Conservation (phyloP, 2,797 vertebrate genomes). For the Peromyscus attwateri region DNA sequence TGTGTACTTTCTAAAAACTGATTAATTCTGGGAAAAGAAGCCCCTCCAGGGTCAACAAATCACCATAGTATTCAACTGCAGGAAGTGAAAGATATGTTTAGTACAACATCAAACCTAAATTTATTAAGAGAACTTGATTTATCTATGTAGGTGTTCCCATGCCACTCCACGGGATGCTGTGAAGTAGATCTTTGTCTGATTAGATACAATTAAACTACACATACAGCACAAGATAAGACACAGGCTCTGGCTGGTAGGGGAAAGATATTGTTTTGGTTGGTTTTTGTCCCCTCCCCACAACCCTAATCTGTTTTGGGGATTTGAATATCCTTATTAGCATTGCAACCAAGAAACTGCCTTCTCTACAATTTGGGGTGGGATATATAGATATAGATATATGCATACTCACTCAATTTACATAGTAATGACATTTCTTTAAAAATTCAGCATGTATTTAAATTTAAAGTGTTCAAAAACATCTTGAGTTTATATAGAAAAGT, state of each 20-base stretch:
- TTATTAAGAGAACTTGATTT: not conserved
- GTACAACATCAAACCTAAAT: not conserved
- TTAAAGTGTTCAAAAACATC: not conserved
- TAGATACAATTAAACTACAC: not conserved
- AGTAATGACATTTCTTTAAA: slow-evolving; percentile 40
- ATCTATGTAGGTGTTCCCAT: not conserved
- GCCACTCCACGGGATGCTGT: not conserved
- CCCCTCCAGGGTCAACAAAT: not conserved
- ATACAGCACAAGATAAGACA: not conserved
- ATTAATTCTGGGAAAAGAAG: not conserved
- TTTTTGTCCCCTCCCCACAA: no score
- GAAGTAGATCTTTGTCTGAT: not conserved
- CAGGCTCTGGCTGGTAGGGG: not conserved
- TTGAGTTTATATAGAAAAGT: not conserved
- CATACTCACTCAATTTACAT: not conserved
- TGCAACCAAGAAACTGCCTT: not conserved
- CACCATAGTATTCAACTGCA: not conserved
- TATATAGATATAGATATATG: not conserved
- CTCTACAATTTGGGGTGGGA: not conserved
- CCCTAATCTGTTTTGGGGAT: not conserved
- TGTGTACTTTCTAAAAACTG: not conserved
- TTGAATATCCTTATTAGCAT: not conserved
- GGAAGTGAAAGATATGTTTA: not conserved
- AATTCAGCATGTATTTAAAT: not conserved
- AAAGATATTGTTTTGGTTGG: not conserved